Evolutionary conservation across 2,113 vertebrate genomes (phyloP).

Genomic region (Rattus rattus): DNA sequence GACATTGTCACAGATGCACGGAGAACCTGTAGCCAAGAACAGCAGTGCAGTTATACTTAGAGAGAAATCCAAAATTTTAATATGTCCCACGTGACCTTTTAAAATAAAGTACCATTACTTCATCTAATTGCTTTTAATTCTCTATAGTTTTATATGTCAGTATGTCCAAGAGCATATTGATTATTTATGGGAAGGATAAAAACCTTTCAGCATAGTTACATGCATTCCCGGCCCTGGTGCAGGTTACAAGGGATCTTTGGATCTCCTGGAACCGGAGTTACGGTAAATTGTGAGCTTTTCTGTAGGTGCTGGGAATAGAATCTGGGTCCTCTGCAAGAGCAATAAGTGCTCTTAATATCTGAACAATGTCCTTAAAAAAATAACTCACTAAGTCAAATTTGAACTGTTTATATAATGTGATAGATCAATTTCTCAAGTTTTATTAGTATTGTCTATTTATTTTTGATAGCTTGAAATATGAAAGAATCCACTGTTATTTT

Average conservation of each 20-base stretch:
- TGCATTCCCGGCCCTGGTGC: not conserved
- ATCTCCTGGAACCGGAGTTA: not conserved
- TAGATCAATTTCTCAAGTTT: not conserved
- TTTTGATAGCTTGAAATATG: not conserved
- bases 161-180: slow-evolving; percentile 9
- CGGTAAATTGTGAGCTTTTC: not conserved
- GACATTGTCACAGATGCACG: not conserved
- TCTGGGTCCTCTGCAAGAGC: not conserved
- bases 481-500: slow-evolving; percentile 35
- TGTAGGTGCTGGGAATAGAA: not conserved
- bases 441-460: not conserved
- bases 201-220: not conserved
- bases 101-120: not conserved
- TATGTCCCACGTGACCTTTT: not conserved
- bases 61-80: slow-evolving; percentile 34
- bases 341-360: not conserved
- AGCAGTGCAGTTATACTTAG: not conserved
- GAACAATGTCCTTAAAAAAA: not conserved
- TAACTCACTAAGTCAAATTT: not conserved
- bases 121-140: slow-evolving; percentile 36
- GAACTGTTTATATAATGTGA: not conserved
- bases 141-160: slow-evolving; percentile 35
- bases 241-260: not conserved
- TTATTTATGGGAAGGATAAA: slow-evolving; percentile 45
- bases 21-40: not conserved